These are phyloP conservation scores for Limnephilus auricula DNA, from an alignment of 2,888 invertebrate genomes.

Conservation along the genomic window DNA sequence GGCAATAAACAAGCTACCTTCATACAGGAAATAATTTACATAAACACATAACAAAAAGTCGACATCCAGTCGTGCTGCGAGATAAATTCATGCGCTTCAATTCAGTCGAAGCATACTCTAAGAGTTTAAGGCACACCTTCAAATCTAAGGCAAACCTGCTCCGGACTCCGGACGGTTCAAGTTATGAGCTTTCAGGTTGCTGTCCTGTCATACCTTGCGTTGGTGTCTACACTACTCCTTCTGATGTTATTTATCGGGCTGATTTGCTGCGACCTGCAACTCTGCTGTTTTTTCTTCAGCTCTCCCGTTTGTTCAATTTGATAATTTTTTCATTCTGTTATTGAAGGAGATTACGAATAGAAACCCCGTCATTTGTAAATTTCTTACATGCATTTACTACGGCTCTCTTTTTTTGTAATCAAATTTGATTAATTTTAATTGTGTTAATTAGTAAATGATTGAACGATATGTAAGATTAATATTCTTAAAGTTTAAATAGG, in stretches of 20 bases:
- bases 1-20: conserved; percentile 24
- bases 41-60: conserved; percentile 13
- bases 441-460: not conserved
- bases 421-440: not conserved
- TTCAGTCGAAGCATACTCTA: not conserved
- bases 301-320: not conserved
- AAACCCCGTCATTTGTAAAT: not conserved
- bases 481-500: no score
- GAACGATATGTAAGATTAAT: no score
- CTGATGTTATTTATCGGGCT: not conserved
- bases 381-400: not conserved
- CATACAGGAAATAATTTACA: conserved; percentile 42
- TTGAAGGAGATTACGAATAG: not conserved
- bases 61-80: conserved; percentile 15
- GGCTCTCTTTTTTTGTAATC: not conserved
- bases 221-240: conserved; percentile 44
- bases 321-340: not conserved
- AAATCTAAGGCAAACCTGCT: conserved; percentile 31
- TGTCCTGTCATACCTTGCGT: conserved; percentile 45
- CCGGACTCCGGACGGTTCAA: not conserved
- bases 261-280: not conserved
- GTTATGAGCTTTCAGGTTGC: conserved; percentile 53
- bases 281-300: not conserved
- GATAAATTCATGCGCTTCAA: not conserved
- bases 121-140: conserved; percentile 32